Evolutionary conservation across 2,888 invertebrate genomes (phyloP), one percentile per base, ranked within the genome.

Genomic region (Monoplex corrugatus): DNA sequence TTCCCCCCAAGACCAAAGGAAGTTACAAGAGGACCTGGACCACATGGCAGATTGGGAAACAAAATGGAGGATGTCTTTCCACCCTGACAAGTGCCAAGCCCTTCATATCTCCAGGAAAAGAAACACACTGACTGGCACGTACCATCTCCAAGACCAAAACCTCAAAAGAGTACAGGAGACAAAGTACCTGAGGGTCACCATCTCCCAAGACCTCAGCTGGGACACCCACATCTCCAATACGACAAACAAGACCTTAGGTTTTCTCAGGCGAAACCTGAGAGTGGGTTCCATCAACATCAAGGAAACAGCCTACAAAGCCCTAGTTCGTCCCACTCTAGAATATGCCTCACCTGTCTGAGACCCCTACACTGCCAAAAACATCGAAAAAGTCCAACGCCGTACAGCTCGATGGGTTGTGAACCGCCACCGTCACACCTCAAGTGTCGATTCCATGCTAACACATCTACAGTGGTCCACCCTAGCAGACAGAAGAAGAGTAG

Each of bases 81-180:
- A 63, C 63, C 63, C 63, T 13, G 63, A 63, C 63, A 63, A 63
- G 63, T 63, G 63, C 23, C 63, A 63, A 13, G 63, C 63, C 63
- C 63, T 63, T 28, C 63, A 63, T 23, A 28, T 63, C 23, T 63
- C 63, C 63, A 63, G 63, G 63, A 63, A 63, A 28, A 63, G 23
- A 63, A 63, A 63, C 63, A 63, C 63, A 63, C 63, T 63, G 63
- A 63, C 63, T 63, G 63, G 63, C 63, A 63, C 63, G 23, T 63
- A 63, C 23, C 63, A 63, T 63, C 63, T 63, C 63, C 23, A 63
- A 16, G 63, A 28, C 63, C 63, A 63, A 23, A 63, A 63, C 23
- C 63, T 63, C 63, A 16, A 63, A 63, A 63, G 63, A 63, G 63
- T 23, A 16, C 3, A 6, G 28, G 63, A 63, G 63, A 63, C 63